These are phyloP conservation scores for Pseudopodoces humilis DNA, from an alignment of 2,113 vertebrate species.

Conservation along the genomic window DNA sequence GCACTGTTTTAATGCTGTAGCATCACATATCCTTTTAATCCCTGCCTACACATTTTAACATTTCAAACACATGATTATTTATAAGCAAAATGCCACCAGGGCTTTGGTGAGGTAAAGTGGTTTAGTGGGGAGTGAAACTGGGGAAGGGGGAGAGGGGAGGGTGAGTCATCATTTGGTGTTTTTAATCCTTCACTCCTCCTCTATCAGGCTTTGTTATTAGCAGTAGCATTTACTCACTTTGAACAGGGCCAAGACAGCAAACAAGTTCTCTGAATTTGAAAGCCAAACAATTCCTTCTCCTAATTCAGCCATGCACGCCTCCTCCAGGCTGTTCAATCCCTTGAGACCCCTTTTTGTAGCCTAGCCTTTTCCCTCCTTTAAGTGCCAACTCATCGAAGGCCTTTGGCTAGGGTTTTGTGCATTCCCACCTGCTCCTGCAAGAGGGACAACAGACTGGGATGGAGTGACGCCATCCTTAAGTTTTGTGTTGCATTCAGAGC, in stretches of 20 bases:
- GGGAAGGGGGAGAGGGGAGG: neutral
- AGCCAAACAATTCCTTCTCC: conserved; percentile 18
- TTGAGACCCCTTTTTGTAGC: conserved; percentile 18
- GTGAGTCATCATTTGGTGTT: conserved; percentile 40
- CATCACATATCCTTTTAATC: conserved; percentile 37
- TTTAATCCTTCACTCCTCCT: conserved; percentile 34
- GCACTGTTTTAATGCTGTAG: conserved; percentile 20
- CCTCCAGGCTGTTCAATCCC: conserved; percentile 12
- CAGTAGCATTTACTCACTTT: conserved; percentile 2
- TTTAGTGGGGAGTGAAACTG: conserved; percentile 20
- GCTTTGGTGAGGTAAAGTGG: neutral
- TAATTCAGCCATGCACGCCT: neutral
- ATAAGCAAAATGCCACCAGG: conserved; percentile 30
- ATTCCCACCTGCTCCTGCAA: conserved; percentile 45
- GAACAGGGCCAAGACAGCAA: conserved; percentile 21
- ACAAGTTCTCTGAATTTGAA: conserved; percentile 40
- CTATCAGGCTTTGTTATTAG: conserved; percentile 1
- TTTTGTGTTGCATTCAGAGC: neutral
- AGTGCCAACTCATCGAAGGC: neutral
- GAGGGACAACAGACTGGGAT: neutral
- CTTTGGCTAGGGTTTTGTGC: conserved; percentile 25
- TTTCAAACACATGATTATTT: conserved; percentile 54
- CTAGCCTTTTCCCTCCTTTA: neutral
- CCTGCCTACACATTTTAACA: conserved; percentile 46
- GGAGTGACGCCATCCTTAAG: neutral